These are phyloP conservation scores for Tenthredo scrophulariae DNA, from an alignment of 2,888 invertebrate species.

Conservation along the genomic window DNA sequence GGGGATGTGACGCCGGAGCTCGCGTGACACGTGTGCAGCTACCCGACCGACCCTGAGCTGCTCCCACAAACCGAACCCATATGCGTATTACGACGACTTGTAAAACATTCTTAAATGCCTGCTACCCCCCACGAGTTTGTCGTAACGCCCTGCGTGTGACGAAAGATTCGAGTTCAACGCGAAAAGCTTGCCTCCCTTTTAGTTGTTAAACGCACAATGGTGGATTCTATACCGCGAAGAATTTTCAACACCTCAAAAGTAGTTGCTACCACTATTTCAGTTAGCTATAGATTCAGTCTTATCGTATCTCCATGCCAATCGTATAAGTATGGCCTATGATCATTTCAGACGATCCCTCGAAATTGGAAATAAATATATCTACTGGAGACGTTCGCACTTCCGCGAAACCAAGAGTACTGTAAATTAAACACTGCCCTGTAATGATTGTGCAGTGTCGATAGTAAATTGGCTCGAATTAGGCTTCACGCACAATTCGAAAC, in stretches of 20 bases:
- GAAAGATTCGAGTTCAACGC: background rate
- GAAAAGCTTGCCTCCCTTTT: background rate
- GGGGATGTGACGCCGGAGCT: constrained; percentile 68
- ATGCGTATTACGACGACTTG: constrained; percentile 51
- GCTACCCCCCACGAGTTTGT: background rate
- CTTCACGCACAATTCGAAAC: constrained; percentile 3
- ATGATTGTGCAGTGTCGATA: background rate
- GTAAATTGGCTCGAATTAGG: constrained; percentile 36
- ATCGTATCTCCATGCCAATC: background rate
- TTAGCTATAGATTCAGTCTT: background rate
- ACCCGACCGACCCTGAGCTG: constrained; percentile 57
- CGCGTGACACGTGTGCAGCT: constrained; percentile 72
- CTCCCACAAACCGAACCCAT: constrained; percentile 28
- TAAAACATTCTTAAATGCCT: constrained; percentile 48
- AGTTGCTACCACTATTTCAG: background rate
- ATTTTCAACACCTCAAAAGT: background rate
- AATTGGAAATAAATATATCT: background rate
- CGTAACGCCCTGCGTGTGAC: constrained; percentile 17
- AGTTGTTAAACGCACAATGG: background rate
- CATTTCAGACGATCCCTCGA: background rate
- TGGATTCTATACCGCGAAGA: background rate
- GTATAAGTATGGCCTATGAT: background rate
- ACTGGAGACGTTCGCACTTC: background rate
- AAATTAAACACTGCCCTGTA: constrained; percentile 18
- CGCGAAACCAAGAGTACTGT: background rate